Conservation (phyloP, 2,113 vertebrate species). For the Eretmochelys imbricata region DNA sequence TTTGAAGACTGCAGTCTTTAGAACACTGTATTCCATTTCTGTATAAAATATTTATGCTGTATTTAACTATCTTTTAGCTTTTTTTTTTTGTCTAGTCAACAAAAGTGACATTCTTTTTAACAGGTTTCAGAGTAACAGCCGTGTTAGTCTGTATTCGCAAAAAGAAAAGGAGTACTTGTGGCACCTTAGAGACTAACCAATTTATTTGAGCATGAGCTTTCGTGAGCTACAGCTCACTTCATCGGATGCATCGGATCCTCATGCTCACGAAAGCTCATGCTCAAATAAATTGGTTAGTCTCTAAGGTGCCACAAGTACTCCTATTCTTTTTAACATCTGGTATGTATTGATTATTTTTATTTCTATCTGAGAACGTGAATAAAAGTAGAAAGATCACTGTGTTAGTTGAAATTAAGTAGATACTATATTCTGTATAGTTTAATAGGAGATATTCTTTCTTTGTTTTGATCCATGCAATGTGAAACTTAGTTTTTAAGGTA, state of each 20-base stretch:
- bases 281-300: too few relatives aligned
- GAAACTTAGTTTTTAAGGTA: not conserved
- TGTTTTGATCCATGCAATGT: not conserved
- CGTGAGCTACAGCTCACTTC: too few relatives aligned
- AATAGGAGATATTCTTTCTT: not conserved
- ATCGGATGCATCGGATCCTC: too few relatives aligned
- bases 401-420: not conserved
- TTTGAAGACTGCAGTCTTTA: conserved; percentile 38
- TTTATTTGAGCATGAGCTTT: too few relatives aligned
- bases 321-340: conserved; percentile 14
- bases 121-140: not conserved
- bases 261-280: too few relatives aligned
- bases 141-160: too few relatives aligned
- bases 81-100: not conserved
- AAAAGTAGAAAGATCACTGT: not conserved
- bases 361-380: conserved; percentile 24
- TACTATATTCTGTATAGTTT: not conserved
- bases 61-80: not conserved
- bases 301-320: too few relatives aligned
- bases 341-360: conserved; percentile 10
- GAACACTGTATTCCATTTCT: conserved; percentile 14
- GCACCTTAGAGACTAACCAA: too few relatives aligned
- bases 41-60: conserved; percentile 28
- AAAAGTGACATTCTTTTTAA: conserved; percentile 4
- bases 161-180: too few relatives aligned